Conservation (phyloP, 2,113 vertebrate species). For the Phaethornis superciliosus region DNA sequence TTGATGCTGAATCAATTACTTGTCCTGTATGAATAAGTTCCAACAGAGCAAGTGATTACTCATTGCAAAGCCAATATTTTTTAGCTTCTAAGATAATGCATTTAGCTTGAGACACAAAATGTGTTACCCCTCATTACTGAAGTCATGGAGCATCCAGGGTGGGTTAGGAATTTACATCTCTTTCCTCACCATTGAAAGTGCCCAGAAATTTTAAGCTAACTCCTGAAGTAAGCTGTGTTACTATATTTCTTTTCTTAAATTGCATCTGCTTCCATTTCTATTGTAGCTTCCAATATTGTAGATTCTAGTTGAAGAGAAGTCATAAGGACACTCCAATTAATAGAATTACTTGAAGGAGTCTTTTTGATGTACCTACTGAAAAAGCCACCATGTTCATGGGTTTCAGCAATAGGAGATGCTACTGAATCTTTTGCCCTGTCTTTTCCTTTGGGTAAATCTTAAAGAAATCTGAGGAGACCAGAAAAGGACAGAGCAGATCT, state of each 20-base stretch:
- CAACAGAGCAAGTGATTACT: neutral
- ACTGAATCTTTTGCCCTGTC: neutral
- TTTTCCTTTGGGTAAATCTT: neutral
- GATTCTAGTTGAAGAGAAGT: neutral
- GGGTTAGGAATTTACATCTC: neutral
- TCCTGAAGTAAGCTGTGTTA: neutral
- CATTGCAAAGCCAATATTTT: neutral
- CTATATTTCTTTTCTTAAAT: neutral
- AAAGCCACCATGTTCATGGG: neutral
- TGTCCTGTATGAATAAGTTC: neutral
- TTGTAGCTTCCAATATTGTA: neutral
- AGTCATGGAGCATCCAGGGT: neutral
- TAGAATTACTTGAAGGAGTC: neutral
- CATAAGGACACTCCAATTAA: neutral
- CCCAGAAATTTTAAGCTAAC: neutral
- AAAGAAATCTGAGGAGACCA: neutral
- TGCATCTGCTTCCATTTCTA: neutral
- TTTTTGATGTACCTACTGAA: neutral
- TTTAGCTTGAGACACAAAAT: neutral
- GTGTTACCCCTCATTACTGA: neutral
- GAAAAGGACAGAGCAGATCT: neutral
- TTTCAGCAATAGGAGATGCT: neutral
- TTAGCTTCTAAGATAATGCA: neutral
- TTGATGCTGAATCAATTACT: neutral
- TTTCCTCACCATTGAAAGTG: neutral